Conservation (phyloP, 2,888 invertebrate genomes). For the Orthosia gracilis region DNA sequence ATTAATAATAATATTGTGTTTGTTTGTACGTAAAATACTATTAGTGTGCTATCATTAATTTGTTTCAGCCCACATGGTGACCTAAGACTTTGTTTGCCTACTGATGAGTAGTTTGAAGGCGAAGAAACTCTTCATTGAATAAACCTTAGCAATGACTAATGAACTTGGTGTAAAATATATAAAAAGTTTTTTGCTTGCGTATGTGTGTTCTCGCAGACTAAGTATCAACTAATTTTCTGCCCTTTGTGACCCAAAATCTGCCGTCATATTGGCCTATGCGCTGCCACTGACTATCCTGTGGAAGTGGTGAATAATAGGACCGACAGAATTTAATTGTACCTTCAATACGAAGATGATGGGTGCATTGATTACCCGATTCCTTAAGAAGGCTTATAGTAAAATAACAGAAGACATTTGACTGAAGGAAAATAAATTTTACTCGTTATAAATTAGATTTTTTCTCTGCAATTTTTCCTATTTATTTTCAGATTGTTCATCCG, state of each 20-base stretch:
- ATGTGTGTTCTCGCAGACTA: neutral
- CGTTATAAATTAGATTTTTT: too few relatives aligned
- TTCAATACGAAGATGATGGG: too few relatives aligned
- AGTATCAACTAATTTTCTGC: neutral
- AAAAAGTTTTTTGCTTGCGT: too few relatives aligned
- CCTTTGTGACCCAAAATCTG: neutral
- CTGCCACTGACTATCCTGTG: too few relatives aligned
- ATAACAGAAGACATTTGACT: too few relatives aligned
- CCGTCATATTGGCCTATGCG: neutral
- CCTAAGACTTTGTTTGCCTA: slow-evolving; percentile 26
- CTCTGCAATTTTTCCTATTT: too few relatives aligned
- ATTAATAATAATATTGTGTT: slow-evolving; percentile 41
- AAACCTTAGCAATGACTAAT: slow-evolving; percentile 12
- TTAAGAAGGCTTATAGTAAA: too few relatives aligned
- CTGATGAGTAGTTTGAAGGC: slow-evolving; percentile 37
- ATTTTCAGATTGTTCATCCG: too few relatives aligned
- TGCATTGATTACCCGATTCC: too few relatives aligned
- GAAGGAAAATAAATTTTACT: too few relatives aligned
- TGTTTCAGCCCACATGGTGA: slow-evolving; percentile 42
- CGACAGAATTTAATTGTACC: too few relatives aligned
- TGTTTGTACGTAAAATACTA: slow-evolving; percentile 38
- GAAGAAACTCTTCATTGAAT: neutral
- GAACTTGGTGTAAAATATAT: neutral
- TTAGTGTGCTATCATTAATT: slow-evolving; percentile 49
- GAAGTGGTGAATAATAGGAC: too few relatives aligned